Conservation (phyloP, 30 jellyfish, hydroid and myxozoan genomes). For the Morbakka virulenta region DNA sequence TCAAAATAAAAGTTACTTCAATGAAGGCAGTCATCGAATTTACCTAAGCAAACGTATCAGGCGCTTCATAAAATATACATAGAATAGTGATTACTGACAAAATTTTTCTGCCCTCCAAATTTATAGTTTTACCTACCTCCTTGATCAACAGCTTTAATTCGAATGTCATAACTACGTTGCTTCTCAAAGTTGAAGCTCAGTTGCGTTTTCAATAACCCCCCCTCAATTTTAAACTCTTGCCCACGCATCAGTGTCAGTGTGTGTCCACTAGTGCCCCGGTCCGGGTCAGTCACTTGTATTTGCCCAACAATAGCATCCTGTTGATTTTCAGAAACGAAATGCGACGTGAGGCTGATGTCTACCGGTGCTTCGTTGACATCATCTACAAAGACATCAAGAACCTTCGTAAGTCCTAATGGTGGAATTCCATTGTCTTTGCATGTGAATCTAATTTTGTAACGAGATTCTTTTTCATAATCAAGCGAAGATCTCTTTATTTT, state of each 20-base stretch:
- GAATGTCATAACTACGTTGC: slow-evolving; percentile 9
- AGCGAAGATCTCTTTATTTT: slow-evolving; percentile 15
- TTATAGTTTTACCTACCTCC: slow-evolving; percentile 32
- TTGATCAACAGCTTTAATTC: slow-evolving; percentile 44
- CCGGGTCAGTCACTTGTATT: slow-evolving; percentile 56
- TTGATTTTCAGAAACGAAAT: slow-evolving; percentile 46
- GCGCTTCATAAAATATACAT: too few species aligned
- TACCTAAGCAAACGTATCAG: too few species aligned
- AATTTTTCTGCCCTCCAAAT: too few species aligned
- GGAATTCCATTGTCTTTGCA: slow-evolving; percentile 78
- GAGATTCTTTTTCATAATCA: slow-evolving; percentile 70
- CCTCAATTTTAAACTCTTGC: slow-evolving; percentile 1
- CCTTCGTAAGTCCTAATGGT: slow-evolving; percentile 16
- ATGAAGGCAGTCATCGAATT: too few species aligned
- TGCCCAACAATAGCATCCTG: slow-evolving; percentile 40
- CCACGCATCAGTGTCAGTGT: neutral
- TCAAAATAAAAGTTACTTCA: too few species aligned
- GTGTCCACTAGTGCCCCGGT: slow-evolving; percentile 22
- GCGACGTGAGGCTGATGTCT: slow-evolving; percentile 21
- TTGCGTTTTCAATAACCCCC: slow-evolving; percentile 23
- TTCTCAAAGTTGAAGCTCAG: slow-evolving; percentile 38
- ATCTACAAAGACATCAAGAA: slow-evolving; percentile 13
- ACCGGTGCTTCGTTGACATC: slow-evolving; percentile 84
- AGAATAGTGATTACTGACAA: too few species aligned
- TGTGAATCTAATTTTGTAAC: slow-evolving; percentile 17